phyloP scores from a whole-genome alignment of 37 sponge, comb jelly and placozoan genomes.

The Cliona cf. orientalis region DNA sequence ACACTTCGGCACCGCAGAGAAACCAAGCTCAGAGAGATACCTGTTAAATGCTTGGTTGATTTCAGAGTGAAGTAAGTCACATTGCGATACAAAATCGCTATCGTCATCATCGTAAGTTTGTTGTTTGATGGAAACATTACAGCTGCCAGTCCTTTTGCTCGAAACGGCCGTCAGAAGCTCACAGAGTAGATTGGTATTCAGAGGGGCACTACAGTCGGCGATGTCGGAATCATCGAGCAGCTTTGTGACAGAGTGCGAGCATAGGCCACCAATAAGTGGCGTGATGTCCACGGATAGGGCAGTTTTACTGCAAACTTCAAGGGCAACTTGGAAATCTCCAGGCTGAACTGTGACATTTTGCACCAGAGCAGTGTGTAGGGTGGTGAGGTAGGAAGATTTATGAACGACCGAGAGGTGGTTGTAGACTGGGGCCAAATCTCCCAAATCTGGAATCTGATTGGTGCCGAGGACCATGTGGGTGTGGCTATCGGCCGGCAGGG shows the following conservation, averaged over 20 bases:
- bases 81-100: neutral
- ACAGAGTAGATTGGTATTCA: constrained; percentile 3
- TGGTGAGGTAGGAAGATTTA: constrained; percentile 25
- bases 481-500: neutral
- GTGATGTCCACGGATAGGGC: constrained; percentile 46
- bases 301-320: constrained; percentile 17
- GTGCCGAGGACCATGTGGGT: neutral
- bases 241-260: constrained; percentile 14
- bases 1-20: constrained; percentile 3
- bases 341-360: neutral
- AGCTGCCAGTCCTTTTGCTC: neutral
- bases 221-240: neutral
- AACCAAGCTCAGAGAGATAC: constrained; percentile 13
- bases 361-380: constrained; percentile 33
- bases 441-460: neutral
- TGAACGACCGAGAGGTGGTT: constrained; percentile 14
- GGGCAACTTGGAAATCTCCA: constrained; percentile 16
- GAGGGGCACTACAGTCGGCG: neutral
- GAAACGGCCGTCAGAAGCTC: constrained; percentile 27
- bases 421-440: neutral
- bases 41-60: neutral
- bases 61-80: neutral
- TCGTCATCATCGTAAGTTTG: neutral
- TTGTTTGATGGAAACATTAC: neutral
- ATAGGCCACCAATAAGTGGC: constrained; percentile 49